Base-by-base conservation (phyloP, 2,113 vertebrate species). In the Ochotona princeps region DNA sequence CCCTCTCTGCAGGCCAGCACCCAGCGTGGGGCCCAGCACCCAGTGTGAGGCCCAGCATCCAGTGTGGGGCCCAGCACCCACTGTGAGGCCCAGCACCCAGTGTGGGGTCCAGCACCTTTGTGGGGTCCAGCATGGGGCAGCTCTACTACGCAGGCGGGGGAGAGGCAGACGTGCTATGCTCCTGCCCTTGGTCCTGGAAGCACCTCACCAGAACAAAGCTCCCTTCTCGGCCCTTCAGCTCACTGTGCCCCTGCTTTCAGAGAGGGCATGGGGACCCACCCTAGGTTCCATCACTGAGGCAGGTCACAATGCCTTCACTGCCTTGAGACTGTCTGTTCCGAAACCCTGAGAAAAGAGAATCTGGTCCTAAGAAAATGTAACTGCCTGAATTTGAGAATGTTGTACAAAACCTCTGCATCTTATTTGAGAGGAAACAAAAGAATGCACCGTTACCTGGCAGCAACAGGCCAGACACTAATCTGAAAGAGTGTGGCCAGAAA, bases 401-500 rank as follows among this genome's bases (percentile, higher is more conserved):
- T 93, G 90, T 95, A 93, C 94, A 70, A 95, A 96, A 89, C 94
- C 87, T 60, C 84, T 93, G 84, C 87, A 82, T 87, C 92, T 95
- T 95, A 84, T 94, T 95, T 84, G 96, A 91, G 88, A 95, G 94
- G 81, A 96, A 95, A 96, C 90, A 93, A 85, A 96, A 95, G 87
- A 70, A 83, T 25, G 38, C 54, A n/a, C 69, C 87, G 81, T 95
- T 91, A 89, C 12, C 17, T 44, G 72, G 57, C 25, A 32, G 80
- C 51, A 38, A 49, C 80, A 21, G 38, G 49, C n/a, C 20, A 72
- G 54, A 23, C 4, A 61, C 83, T 20, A 1, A 65, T 20, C 18
- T 8, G 81, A 83, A n/a, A 85, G 7, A 49, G 9, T 63, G 28
- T 25, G 7, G 66, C n/a, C 17, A 28, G 4, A 84, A 44, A 0